Evolutionary conservation across 2,797 vertebrate species (phyloP).

Genomic region (Falco peregrinus): DNA sequence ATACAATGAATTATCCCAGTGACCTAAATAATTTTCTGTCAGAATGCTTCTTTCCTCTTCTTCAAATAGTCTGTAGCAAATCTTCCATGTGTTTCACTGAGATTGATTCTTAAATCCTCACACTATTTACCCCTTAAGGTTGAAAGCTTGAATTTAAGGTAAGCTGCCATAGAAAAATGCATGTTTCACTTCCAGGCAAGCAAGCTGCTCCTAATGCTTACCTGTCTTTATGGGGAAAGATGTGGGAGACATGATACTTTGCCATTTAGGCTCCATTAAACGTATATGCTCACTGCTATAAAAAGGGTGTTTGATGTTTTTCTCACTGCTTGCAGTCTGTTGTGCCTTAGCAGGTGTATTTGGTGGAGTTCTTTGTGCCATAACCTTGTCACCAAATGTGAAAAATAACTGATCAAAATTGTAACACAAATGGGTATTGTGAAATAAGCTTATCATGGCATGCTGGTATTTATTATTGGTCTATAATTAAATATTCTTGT

Average conservation of each 20-base stretch:
- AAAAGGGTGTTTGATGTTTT: not conserved
- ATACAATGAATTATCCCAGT: slow-evolving; percentile 9
- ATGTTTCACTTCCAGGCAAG: not conserved
- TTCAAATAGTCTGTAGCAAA: slow-evolving; percentile 23
- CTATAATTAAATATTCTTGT: not conserved
- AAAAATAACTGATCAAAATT: not conserved
- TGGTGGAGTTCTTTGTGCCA: not conserved
- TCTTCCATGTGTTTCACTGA: slow-evolving; percentile 34
- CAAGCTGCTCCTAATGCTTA: not conserved
- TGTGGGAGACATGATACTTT: not conserved
- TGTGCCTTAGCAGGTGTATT: not conserved
- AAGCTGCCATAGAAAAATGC: not conserved
- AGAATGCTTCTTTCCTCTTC: not conserved
- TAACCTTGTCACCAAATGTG: not conserved
- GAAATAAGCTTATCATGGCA: not conserved
- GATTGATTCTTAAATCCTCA: slow-evolving; percentile 42
- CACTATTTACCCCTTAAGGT: slow-evolving; percentile 52
- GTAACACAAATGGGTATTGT: not conserved
- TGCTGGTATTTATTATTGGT: not conserved
- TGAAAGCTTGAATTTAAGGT: slow-evolving; percentile 52
- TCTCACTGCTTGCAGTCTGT: not conserved
- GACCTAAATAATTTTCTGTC: slow-evolving; percentile 41
- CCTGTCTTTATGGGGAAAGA: not conserved
- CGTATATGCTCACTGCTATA: not conserved
- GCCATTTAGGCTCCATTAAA: not conserved